A percentile compares a stretch with the other conserved stretches of the same genome.
phyloP scores from a whole-genome alignment of 1,140 invertebrate genomes.

The Nasonia giraulti region DNA sequence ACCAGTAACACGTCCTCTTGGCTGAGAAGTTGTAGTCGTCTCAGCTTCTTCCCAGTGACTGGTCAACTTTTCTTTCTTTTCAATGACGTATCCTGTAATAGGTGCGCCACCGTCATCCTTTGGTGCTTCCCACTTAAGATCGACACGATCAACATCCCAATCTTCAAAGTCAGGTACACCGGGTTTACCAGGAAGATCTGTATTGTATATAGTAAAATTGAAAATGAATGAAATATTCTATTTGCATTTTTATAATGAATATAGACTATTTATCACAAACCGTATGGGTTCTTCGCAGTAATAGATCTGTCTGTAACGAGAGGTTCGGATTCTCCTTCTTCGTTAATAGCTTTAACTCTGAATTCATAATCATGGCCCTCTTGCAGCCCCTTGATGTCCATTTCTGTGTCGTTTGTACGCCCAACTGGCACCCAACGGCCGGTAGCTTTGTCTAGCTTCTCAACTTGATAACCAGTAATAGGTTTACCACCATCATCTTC shows the following conservation, averaged over 20 bases:
- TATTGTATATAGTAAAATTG: slow-evolving; percentile 35
- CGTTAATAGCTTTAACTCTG: slow-evolving; percentile 97
- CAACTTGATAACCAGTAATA: slow-evolving; percentile 96
- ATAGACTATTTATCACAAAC: slow-evolving; percentile 70
- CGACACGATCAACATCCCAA: slow-evolving; percentile 94
- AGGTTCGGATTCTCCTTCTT: slow-evolving; percentile 97
- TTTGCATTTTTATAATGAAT: neutral
- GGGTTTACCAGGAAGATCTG: slow-evolving; percentile 90
- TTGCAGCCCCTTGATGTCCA: slow-evolving; percentile 92
- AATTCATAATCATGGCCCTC: slow-evolving; percentile 98
- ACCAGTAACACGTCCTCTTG: slow-evolving; percentile 88
- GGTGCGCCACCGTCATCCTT: slow-evolving; percentile 93
- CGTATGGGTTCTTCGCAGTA: slow-evolving; percentile 95
- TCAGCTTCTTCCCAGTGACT: slow-evolving; percentile 91
- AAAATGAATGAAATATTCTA: slow-evolving; percentile 15
- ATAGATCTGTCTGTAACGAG: slow-evolving; percentile 90
- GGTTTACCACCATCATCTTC: slow-evolving; percentile 98
- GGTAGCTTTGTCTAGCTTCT: slow-evolving; percentile 95
- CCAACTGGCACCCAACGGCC: slow-evolving; percentile 96
- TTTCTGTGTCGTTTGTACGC: slow-evolving; percentile 88
- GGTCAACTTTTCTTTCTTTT: slow-evolving; percentile 96
- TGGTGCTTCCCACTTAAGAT: slow-evolving; percentile 95
- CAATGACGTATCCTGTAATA: slow-evolving; percentile 96
- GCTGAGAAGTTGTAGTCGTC: slow-evolving; percentile 84
- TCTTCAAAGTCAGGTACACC: slow-evolving; percentile 92